Conservation (phyloP, 2,797 vertebrate species). For the Lophius americanus region DNA sequence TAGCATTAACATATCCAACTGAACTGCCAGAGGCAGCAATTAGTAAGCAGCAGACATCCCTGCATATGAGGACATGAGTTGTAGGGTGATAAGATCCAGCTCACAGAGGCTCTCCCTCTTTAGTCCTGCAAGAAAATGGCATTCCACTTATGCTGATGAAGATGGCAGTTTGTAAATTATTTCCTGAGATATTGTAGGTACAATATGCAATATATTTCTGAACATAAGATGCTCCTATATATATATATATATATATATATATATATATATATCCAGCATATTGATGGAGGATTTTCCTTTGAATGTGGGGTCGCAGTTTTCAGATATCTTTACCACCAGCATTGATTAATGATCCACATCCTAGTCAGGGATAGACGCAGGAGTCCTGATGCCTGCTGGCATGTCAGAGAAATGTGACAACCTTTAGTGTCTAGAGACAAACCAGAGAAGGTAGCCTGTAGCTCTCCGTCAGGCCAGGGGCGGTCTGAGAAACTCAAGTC, state of each 20-base stretch:
- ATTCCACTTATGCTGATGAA: constrained; percentile 21
- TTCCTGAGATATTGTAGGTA: constrained; percentile 14
- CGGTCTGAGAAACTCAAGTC: constrained; percentile 64
- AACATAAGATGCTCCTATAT: constrained; percentile 7
- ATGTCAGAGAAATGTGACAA: constrained; percentile 79
- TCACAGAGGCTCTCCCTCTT: constrained; percentile 24
- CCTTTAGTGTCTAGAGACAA: constrained; percentile 69
- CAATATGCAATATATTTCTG: constrained; percentile 2
- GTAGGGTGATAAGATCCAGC: constrained; percentile 28
- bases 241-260: constrained; percentile 20
- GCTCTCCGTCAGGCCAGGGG: constrained; percentile 69
- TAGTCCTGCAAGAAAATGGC: constrained; percentile 5
- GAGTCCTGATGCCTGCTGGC: constrained; percentile 70
- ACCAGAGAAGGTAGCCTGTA: constrained; percentile 65
- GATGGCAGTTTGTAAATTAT: constrained; percentile 30
- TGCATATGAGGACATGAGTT: constrained; percentile 30
- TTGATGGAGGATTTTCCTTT: constrained; percentile 27
- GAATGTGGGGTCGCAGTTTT: constrained; percentile 13
- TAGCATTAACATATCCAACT: constrained; percentile 14
- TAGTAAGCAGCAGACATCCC: constrained; percentile 36
- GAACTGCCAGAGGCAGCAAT: constrained; percentile 27
- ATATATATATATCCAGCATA: constrained; percentile 24
- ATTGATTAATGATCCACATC: constrained; percentile 65
- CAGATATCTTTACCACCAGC: constrained; percentile 34
- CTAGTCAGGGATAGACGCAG: constrained; percentile 62